Evolutionary conservation across 1,140 invertebrate species (phyloP), one percentile per base, ranked within the genome.

Genomic region (Cryptotermes secundus): DNA sequence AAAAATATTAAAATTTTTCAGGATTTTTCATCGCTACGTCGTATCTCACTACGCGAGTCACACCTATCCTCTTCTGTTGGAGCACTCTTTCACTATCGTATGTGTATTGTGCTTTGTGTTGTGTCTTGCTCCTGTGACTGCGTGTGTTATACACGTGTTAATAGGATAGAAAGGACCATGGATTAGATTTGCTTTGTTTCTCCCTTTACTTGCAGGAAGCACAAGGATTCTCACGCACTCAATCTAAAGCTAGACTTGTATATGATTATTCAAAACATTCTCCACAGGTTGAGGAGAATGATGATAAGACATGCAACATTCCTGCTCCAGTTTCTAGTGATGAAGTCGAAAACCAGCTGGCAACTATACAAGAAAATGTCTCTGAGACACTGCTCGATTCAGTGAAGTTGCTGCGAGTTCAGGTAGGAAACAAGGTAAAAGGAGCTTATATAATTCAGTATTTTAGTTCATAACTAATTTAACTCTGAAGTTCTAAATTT

Each of bases 171-270:
- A n/a, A n/a, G n/a, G n/a, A n/a, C n/a, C n/a, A n/a, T n/a, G n/a
- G n/a, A n/a, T 16, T 72, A 72, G 59, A 72, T 3, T 31, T 72
- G 26, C 59, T 72, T 72, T 31, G 26, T 72, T 72, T 49, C 6
- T 72, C 14, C 26, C 26, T 72, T 31, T 72, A 31, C 89, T 91
- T 91, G 84, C 89, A 93, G 93, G 92, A 93, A 89, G 90, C 91
- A 84, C 92, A 93, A 89, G 93, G 92, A 83, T 93, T 91, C 89
- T 90, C 89, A 86, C 91, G 91, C 86, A 92, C 91, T 84, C 88
- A 89, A 87, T 92, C 92, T 83, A 91, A 90, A 86, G 89, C 91
- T 81, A 90, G 91, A 53, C 90, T 93, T 87, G 90, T 93, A 82
- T 93, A 92, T 90, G 90, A 93, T 84, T 93, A 92, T 90, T 90